Evolutionary conservation across 2,113 vertebrate species (phyloP), one percentile per base, ranked within the genome.

Genomic region (Peromyscus maniculatus): DNA sequence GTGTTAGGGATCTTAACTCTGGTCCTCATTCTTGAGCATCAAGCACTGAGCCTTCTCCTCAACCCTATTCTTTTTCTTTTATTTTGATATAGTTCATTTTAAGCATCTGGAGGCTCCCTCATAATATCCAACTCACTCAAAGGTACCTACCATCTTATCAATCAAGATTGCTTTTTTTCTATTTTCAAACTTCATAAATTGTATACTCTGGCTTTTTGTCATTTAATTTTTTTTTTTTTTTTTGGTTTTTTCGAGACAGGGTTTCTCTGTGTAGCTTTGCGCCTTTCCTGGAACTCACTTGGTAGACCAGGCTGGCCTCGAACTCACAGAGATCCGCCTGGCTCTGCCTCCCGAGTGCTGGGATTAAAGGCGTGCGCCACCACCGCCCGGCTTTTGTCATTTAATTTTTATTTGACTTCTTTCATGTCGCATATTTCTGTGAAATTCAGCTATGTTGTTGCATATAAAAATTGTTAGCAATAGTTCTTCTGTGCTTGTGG

Each of bases 181-280:
- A 46, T 91, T 91, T 91, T 90, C 39, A 79, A 78, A 69, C 22
- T 77, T 91, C 39, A 67, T 28, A 71, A 84, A 43, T 84, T 83
- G 16, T 67, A 43, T 78, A 93, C 21, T 57, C 46, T 87, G 71
- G 11, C 46, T 87, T 57, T 78, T 93, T 93, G 28, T n/a, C 69
- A 55, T 2, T 87, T 66, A 64, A 64, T 16, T 43, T 78, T 79
- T 88, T n/a, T n/a, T n/a, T n/a, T n/a, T n/a, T n/a, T n/a, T n/a
- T n/a, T n/a, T n/a, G n/a, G n/a, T n/a, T n/a, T n/a, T n/a, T n/a
- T n/a, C n/a, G n/a, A n/a, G n/a, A n/a, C n/a, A n/a, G n/a, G n/a
- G n/a, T n/a, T n/a, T n/a, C n/a, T n/a, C n/a, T n/a, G n/a, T n/a
- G n/a, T n/a, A n/a, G n/a, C n/a, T n/a, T n/a, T n/a, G n/a, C n/a